These are phyloP conservation scores for Phylloscopus trochiloides DNA, from an alignment of 2,113 vertebrate species.

Conservation along the genomic window DNA sequence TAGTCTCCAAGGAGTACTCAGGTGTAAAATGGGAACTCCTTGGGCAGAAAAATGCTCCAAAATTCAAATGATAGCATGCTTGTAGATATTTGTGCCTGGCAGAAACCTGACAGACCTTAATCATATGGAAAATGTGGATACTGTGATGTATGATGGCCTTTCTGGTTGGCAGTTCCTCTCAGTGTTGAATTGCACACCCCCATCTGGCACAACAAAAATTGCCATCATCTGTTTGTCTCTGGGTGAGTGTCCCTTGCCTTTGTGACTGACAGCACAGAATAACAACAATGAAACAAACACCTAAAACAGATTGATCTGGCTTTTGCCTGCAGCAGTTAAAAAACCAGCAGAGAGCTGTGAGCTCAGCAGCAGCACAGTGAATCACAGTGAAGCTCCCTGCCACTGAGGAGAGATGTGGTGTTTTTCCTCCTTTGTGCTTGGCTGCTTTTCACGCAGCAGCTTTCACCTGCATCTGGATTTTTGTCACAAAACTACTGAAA, in stretches of 20 bases:
- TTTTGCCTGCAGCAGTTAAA: slow-evolving; percentile 46
- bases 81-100: not conserved
- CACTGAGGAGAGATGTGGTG: not conserved
- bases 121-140: not conserved
- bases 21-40: not conserved
- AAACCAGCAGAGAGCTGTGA: not conserved
- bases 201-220: slow-evolving; percentile 24
- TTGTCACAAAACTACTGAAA: not conserved
- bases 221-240: not conserved
- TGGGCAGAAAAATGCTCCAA: not conserved
- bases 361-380: not conserved
- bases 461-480: not conserved
- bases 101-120: not conserved
- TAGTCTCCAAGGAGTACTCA: not conserved
- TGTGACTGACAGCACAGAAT: not conserved
- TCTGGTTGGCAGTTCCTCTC: not conserved
- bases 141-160: not conserved
- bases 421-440: not conserved
- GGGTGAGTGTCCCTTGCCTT: not conserved
- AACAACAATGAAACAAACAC: slow-evolving; percentile 8
- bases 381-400: not conserved
- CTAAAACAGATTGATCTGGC: slow-evolving; percentile 30
- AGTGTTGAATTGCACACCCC: not conserved
- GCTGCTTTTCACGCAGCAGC: not conserved
- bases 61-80: slow-evolving; percentile 21